Evolutionary conservation across 2,797 vertebrate species (phyloP).

Genomic region (Sardinella longiceps): DNA sequence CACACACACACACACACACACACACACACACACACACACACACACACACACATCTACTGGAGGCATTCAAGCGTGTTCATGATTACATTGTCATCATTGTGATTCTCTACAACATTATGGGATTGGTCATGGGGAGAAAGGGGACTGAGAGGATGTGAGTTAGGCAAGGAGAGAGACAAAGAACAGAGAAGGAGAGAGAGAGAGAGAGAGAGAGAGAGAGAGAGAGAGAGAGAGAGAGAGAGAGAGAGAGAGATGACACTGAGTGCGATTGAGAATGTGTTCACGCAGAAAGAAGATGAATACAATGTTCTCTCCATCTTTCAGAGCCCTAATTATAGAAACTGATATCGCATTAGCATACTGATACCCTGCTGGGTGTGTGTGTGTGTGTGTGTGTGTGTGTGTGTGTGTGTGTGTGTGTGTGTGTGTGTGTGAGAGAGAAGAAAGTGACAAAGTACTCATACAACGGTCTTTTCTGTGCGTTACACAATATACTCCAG

Average conservation of each 20-base stretch:
- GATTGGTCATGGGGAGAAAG: neutral
- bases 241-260: neutral
- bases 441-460: neutral
- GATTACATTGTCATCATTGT: neutral
- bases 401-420: neutral
- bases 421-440: neutral
- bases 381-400: neutral
- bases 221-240: neutral
- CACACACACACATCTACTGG: neutral
- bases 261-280: neutral
- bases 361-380: neutral
- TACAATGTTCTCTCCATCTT: neutral
- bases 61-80: neutral
- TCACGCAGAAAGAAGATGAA: neutral
- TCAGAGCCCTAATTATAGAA: conserved; percentile 15
- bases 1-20: neutral
- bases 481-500: neutral
- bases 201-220: conserved; percentile 7
- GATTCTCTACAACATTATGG: neutral
- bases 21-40: neutral
- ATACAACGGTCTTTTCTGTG: neutral
- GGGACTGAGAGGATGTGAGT: neutral
- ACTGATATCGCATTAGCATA: conserved; percentile 15
- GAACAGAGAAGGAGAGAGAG: neutral
- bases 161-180: neutral